phyloP scores from a whole-genome alignment of 2,113 vertebrate species.

The Halcyon senegalensis region DNA sequence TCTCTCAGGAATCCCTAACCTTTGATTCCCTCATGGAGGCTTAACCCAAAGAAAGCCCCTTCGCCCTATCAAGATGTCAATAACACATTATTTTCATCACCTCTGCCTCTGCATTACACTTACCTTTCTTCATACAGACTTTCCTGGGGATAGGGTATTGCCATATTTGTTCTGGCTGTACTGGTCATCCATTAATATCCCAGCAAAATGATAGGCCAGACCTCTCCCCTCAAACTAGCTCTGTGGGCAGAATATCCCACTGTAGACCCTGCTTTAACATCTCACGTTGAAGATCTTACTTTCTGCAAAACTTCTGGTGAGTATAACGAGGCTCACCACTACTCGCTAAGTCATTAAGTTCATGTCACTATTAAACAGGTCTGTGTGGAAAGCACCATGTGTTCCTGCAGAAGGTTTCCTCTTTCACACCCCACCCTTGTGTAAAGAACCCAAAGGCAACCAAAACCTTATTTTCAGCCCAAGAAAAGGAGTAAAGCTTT shows the following conservation, averaged over 20 bases:
- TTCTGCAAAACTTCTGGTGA: background rate
- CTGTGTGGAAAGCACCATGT: rapidly evolving
- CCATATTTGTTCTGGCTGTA: background rate
- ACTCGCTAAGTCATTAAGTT: rapidly evolving
- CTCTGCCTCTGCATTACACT: background rate
- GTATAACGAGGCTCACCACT: background rate
- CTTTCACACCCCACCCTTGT: background rate
- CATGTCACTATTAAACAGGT: too few relatives aligned
- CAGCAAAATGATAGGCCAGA: background rate
- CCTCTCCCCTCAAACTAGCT: background rate
- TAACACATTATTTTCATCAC: background rate
- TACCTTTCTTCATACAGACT: background rate
- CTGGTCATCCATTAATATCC: background rate
- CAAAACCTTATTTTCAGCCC: background rate
- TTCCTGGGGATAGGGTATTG: background rate
- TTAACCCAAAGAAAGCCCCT: background rate
- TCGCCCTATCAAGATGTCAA: background rate
- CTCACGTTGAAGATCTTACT: background rate
- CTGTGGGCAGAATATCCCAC: background rate
- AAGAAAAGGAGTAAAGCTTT: background rate
- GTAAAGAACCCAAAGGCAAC: background rate
- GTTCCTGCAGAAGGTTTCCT: background rate
- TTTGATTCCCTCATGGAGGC: background rate
- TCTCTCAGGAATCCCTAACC: background rate
- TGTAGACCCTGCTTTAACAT: background rate